Conservation (phyloP, 2,888 invertebrate species). For the Nephrotoma flavescens region DNA sequence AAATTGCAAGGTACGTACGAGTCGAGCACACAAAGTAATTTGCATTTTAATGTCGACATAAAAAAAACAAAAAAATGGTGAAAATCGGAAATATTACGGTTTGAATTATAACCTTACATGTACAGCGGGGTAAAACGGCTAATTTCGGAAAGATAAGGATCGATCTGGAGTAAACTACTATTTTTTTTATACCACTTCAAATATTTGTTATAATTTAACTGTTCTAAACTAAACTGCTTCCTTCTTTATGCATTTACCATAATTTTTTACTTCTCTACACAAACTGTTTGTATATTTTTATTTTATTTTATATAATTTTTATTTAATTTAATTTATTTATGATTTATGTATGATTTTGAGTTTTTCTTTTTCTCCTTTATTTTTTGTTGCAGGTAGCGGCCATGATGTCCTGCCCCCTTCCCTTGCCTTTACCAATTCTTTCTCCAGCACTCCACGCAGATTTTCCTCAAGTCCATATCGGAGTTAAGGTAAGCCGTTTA, state of each 20-base stretch:
- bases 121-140: too few relatives aligned
- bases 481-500: slow-evolving; percentile 27
- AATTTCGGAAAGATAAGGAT: too few relatives aligned
- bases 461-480: slow-evolving; percentile 31
- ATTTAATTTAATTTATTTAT: slow-evolving; percentile 1
- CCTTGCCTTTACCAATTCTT: slow-evolving; percentile 32
- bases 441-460: slow-evolving; percentile 32
- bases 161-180: too few relatives aligned
- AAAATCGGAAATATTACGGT: neutral
- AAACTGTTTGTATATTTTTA: neutral
- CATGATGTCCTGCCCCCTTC: slow-evolving; percentile 36
- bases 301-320: neutral
- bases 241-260: too few relatives aligned
- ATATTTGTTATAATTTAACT: too few relatives aligned
- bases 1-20: neutral
- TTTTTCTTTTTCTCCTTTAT: slow-evolving; percentile 9
- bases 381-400: slow-evolving; percentile 29
- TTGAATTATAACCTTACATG: neutral
- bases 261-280: neutral
- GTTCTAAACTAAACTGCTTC: too few relatives aligned
- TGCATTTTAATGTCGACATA: neutral
- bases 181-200: too few relatives aligned
- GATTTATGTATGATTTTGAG: neutral
- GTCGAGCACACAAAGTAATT: neutral
- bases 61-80: neutral